A percentile compares a stretch with the other conserved stretches of the same genome.
Conservation (phyloP, 2,888 invertebrate genomes). For the Parnassius smintheus region DNA sequence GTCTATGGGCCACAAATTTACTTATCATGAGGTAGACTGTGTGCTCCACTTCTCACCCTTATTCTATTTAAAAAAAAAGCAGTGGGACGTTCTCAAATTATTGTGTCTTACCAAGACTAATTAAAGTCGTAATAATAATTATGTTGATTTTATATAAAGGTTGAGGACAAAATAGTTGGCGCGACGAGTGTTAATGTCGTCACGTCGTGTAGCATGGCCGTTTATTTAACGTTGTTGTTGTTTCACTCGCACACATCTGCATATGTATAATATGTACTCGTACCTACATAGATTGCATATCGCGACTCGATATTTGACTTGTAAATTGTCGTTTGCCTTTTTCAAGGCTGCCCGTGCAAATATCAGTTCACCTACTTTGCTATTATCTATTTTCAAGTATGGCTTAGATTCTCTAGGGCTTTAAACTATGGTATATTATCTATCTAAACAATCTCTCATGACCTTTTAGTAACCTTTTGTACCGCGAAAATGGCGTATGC, state of each 20-base stretch:
- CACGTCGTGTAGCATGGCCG: conserved; percentile 11
- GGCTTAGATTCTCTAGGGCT: conserved; percentile 1
- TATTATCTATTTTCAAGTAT: conserved; percentile 2
- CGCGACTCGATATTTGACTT: conserved; percentile 22
- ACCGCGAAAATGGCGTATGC: too few relatives aligned
- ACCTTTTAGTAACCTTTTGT: too few relatives aligned
- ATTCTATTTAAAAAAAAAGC: too few relatives aligned
- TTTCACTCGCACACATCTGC: conserved; percentile 14
- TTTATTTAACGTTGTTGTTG: not conserved
- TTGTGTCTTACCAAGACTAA: not conserved
- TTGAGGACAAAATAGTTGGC: conserved; percentile 20
- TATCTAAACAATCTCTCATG: too few relatives aligned
- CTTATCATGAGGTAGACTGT: too few relatives aligned
- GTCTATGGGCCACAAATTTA: too few relatives aligned
- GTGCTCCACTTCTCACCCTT: too few relatives aligned
- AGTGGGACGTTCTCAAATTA: not conserved
- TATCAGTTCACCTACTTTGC: conserved; percentile 9
- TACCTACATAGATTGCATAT: conserved; percentile 13
- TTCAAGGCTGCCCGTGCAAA: conserved; percentile 20
- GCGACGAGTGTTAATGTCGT: conserved; percentile 12
- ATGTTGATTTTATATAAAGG: conserved; percentile 16
- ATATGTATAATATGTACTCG: not conserved
- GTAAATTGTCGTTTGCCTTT: conserved; percentile 19
- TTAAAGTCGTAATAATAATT: not conserved
- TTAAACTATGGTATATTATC: not conserved